Conservation (phyloP, 2,888 invertebrate species). For the Pristionchus entomophagus region DNA sequence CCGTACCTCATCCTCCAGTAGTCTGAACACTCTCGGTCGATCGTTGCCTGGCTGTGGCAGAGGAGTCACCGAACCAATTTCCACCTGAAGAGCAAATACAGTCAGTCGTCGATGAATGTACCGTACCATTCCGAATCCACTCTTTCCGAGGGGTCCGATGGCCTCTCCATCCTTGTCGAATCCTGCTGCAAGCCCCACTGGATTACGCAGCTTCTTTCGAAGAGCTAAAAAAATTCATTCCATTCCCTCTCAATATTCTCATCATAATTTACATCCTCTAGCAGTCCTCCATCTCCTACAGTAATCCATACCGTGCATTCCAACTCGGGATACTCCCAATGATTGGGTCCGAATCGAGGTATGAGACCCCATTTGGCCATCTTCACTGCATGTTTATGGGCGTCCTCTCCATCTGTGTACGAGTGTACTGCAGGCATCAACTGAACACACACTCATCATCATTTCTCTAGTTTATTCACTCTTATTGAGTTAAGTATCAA, state of each 20-base stretch:
- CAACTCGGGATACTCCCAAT: slow-evolving; percentile 69
- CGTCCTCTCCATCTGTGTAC: slow-evolving; percentile 69
- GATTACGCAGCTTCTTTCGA: slow-evolving; percentile 85
- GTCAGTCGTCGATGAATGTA: not conserved
- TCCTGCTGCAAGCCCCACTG: slow-evolving; percentile 95
- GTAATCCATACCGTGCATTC: slow-evolving; percentile 53
- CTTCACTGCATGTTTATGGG: slow-evolving; percentile 67
- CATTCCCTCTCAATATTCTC: not conserved
- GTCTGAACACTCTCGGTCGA: slow-evolving; percentile 91
- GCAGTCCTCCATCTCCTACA: not conserved
- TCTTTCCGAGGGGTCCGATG: slow-evolving; percentile 84
- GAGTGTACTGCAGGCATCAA: slow-evolving; percentile 70
- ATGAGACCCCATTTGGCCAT: slow-evolving; percentile 69
- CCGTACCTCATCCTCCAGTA: slow-evolving; percentile 86
- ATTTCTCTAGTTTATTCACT: not conserved
- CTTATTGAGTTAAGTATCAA: not conserved
- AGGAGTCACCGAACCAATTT: slow-evolving; percentile 92
- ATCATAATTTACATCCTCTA: not conserved
- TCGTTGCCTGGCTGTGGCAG: slow-evolving; percentile 92
- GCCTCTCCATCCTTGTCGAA: slow-evolving; percentile 98
- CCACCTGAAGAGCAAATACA: slow-evolving; percentile 80
- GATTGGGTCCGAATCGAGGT: slow-evolving; percentile 66
- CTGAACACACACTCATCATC: slow-evolving; percentile 47
- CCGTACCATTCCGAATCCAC: slow-evolving; percentile 96
- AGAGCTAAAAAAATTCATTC: slow-evolving; percentile 52